Conservation (phyloP, 1,140 invertebrate species). For the Caenorhabditis briggsae region DNA sequence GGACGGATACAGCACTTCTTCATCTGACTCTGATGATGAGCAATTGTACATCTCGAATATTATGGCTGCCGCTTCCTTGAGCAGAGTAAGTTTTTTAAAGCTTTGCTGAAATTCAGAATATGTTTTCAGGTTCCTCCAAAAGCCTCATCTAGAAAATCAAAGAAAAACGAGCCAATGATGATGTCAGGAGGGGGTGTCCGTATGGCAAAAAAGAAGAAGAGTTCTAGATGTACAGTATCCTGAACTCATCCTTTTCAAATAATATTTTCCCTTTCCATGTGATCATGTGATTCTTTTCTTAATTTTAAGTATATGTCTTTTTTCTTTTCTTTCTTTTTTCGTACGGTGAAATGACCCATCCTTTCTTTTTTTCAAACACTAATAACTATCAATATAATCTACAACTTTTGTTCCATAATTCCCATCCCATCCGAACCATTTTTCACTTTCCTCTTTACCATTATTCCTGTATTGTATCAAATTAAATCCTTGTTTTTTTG, state of each 20-base stretch:
- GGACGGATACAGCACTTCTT: constrained; percentile 58
- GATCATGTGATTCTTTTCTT: constrained; percentile 45
- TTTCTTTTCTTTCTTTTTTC: not conserved
- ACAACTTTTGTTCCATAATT: no score
- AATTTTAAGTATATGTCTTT: constrained; percentile 1
- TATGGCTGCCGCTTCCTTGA: constrained; percentile 56
- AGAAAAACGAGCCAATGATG: constrained; percentile 39
- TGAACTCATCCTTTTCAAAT: not conserved
- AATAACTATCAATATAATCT: not conserved
- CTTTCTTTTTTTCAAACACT: constrained; percentile 8
- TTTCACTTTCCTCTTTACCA: not conserved
- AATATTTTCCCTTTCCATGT: not conserved
- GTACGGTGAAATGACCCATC: constrained; percentile 39
- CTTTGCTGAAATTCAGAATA: not conserved
- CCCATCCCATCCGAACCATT: not conserved
- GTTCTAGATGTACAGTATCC: constrained; percentile 58
- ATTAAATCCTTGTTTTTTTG: not conserved
- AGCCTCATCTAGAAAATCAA: not conserved
- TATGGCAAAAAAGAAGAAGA: constrained; percentile 63
- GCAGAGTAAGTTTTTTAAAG: constrained; percentile 9
- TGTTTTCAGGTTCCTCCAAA: not conserved
- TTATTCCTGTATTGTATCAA: not conserved
- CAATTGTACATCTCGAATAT: constrained; percentile 61
- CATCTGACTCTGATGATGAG: constrained; percentile 65
- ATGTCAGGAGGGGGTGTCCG: constrained; percentile 46